Base-by-base conservation (phyloP, 2,888 invertebrate genomes). In the Electrophaes corylata region DNA sequence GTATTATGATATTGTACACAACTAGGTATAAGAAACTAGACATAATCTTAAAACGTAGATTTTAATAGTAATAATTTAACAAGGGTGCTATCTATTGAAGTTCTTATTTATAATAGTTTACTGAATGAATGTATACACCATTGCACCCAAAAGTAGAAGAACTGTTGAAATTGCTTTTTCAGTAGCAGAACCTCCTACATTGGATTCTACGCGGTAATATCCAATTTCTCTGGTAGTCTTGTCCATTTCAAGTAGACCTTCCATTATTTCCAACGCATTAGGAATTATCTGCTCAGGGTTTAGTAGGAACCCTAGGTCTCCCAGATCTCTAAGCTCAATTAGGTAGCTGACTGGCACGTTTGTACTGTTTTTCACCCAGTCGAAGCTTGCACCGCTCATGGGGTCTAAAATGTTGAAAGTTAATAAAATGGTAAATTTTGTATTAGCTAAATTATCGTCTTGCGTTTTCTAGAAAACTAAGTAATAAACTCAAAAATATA, bases 201-300 rank as follows among this genome's bases (percentile, higher is more conserved):
- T 14, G 16, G 5, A 10, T 16, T 37, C 16, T 2, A 39, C 16
- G 6, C 31, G 4, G 23, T 82, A 83, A 64, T 86, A 86, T 1
- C 83, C 79, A 3, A 89, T 66, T 1, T 47, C 58, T 70, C 71
- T 65, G 65, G 84, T 78, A 78, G 82, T 57, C 78, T 84, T 72
- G 79, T 82, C 81, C 81, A 91, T 88, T 67, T 83, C 87, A 0
- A 88, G 39, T 0, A 94, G 70, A 2, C 92, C 93, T 54, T 93
- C 94, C 79, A 95, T 88, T 0, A 93, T 91, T 81, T 96, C 95
- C 46, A 92, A 73, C 37, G 88, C 92, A 23, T 93, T 94, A 1
- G 89, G 89, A 8, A 91, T 76, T 40, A 94, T 94, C 60, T 92
- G 85, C 0, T 79, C 77, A 0, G 91, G 69, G 0, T 94, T 94